Conservation (phyloP, 2,113 vertebrate genomes). For the Oncorhynchus gorbuscha region DNA sequence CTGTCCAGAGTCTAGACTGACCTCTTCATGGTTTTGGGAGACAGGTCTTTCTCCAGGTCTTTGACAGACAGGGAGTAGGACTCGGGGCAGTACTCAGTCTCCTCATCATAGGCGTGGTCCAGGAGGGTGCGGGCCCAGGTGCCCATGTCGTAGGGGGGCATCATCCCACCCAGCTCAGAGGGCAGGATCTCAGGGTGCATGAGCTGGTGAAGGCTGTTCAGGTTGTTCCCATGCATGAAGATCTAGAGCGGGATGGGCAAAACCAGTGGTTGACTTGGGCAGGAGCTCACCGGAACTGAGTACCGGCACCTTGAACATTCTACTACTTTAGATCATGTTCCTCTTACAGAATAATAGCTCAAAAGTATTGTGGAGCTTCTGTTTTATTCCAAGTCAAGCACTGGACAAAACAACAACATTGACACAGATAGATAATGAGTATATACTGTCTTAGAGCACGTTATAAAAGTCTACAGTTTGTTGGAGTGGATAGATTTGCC, state of each 20-base stretch:
- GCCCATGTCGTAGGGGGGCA: constrained; percentile 98
- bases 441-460: neutral
- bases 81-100: constrained; percentile 87
- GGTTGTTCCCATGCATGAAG: constrained; percentile 98
- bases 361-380: too few species aligned
- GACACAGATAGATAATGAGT: too few species aligned
- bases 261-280: too few species aligned
- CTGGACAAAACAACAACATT: neutral
- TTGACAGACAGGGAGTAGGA: constrained; percentile 86
- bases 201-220: constrained; percentile 96
- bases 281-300: too few species aligned
- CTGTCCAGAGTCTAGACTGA: constrained; percentile 40
- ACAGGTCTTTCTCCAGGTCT: constrained; percentile 90
- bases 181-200: constrained; percentile 97
- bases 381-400: too few species aligned
- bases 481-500: too few species aligned
- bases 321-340: too few species aligned
- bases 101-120: constrained; percentile 98
- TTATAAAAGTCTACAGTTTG: neutral
- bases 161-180: constrained; percentile 96
- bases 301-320: too few species aligned
- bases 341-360: too few species aligned
- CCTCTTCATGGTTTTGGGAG: constrained; percentile 98
- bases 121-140: constrained; percentile 95
- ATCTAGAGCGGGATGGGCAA: constrained; percentile 72